phyloP scores from a whole-genome alignment of 2,888 invertebrate genomes.

The Rotaria magnacalcarata region DNA sequence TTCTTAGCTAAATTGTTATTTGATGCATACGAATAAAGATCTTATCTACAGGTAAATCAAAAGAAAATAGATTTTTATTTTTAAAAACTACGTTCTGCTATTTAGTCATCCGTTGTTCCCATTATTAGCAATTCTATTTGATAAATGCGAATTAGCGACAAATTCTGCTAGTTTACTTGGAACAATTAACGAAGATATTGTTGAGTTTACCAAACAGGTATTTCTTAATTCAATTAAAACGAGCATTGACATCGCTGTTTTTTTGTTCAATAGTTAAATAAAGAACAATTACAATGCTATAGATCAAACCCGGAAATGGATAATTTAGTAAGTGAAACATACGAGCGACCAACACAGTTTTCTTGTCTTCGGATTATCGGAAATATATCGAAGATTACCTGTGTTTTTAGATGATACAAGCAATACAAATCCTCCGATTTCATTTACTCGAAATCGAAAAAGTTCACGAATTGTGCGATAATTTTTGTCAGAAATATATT shows the following conservation, averaged over 20 bases:
- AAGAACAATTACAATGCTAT: slow-evolving; percentile 94
- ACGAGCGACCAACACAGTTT: too few relatives aligned
- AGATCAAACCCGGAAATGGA: slow-evolving; percentile 99
- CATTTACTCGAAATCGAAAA: slow-evolving; percentile 99
- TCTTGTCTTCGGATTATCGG: too few relatives aligned
- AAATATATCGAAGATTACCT: too few relatives aligned
- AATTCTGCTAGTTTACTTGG: slow-evolving; percentile 99
- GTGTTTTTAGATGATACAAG: slow-evolving; percentile 86
- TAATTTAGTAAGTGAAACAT: slow-evolving; percentile 79
- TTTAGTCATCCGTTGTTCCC: slow-evolving; percentile 97
- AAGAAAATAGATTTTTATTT: not conserved
- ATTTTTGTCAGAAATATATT: slow-evolving; percentile 99
- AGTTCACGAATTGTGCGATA: slow-evolving; percentile 99
- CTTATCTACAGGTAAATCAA: not conserved
- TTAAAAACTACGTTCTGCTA: not conserved
- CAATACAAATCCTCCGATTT: slow-evolving; percentile 99
- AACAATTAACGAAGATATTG: slow-evolving; percentile 99
- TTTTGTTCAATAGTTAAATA: slow-evolving; percentile 73
- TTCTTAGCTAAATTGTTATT: not conserved
- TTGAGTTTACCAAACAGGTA: slow-evolving; percentile 99
- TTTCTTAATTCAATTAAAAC: not conserved
- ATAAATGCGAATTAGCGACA: slow-evolving; percentile 99
- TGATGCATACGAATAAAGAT: not conserved
- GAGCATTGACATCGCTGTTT: not conserved
- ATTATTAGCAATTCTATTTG: slow-evolving; percentile 94